These are phyloP conservation scores for Eupithecia vulgata DNA, from an alignment of 2,888 invertebrate species.

Conservation along the genomic window DNA sequence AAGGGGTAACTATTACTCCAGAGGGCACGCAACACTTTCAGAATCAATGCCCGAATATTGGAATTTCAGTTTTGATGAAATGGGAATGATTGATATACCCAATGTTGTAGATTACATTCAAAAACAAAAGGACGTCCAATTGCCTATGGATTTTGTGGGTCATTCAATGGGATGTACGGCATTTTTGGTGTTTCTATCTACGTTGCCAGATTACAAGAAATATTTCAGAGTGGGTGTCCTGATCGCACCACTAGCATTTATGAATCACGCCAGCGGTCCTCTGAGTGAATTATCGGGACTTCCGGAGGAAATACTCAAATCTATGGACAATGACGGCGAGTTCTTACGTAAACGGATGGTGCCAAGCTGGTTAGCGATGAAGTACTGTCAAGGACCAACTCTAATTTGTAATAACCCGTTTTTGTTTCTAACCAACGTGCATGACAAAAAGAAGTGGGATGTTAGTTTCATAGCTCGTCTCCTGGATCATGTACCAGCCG, in stretches of 20 bases:
- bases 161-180: slow-evolving; percentile 74
- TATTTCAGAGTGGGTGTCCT: slow-evolving; percentile 65
- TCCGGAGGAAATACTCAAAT: slow-evolving; percentile 51
- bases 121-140: slow-evolving; percentile 49
- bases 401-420: slow-evolving; percentile 66
- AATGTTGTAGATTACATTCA: slow-evolving; percentile 65
- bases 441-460: slow-evolving; percentile 45
- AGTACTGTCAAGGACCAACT: slow-evolving; percentile 58
- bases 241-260: slow-evolving; percentile 64
- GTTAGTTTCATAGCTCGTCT: slow-evolving; percentile 58
- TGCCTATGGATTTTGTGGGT: slow-evolving; percentile 64
- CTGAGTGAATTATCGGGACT: slow-evolving; percentile 55
- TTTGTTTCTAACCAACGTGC: slow-evolving; percentile 61
- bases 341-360: slow-evolving; percentile 61
- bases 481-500: slow-evolving; percentile 65
- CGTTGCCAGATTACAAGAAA: slow-evolving; percentile 59
- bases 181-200: slow-evolving; percentile 64
- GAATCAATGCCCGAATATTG: slow-evolving; percentile 58
- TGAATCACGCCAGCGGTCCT: slow-evolving; percentile 61
- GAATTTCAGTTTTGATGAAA: slow-evolving; percentile 71
- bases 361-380: slow-evolving; percentile 55
- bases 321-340: slow-evolving; percentile 56
- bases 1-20: slow-evolving; percentile 71
- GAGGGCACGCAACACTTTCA: slow-evolving; percentile 54
- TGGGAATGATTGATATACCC: slow-evolving; percentile 66